Percentiles rank a stretch among this genome's conserved stretches.
Evolutionary conservation across 1,140 invertebrate genomes (phyloP).

Genomic region (Muscidifurax raptorellus): DNA sequence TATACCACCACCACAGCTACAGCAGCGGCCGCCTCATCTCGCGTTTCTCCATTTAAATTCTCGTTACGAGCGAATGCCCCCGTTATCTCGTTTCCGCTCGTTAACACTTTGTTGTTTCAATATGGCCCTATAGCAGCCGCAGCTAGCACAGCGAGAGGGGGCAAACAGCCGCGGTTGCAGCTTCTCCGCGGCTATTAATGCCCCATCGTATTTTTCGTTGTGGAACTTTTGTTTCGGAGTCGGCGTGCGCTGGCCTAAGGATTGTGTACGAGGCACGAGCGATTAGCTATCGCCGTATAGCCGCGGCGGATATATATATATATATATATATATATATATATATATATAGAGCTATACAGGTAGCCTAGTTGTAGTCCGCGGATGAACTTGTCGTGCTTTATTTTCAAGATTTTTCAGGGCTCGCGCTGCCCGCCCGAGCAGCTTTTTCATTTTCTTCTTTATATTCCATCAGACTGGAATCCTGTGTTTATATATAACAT

Average conservation of each 20-base stretch:
- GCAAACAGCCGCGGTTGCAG: background rate
- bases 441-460: background rate
- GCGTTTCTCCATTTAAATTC: slow-evolving; percentile 51
- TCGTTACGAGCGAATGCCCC: slow-evolving; percentile 47
- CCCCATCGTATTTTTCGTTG: slow-evolving; percentile 24
- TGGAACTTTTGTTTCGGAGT: slow-evolving; percentile 15
- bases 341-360: no score
- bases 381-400: background rate
- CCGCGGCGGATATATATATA: no score
- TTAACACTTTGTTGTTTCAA: slow-evolving; percentile 56
- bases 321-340: no score
- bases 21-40: background rate
- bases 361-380: no score
- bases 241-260: background rate
- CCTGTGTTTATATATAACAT: no score
- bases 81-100: slow-evolving; percentile 54
- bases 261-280: background rate
- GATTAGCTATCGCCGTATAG: background rate
- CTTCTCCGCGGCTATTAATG: slow-evolving; percentile 17
- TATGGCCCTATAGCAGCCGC: slow-evolving; percentile 32
- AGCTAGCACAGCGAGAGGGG: background rate
- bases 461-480: background rate
- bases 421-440: background rate
- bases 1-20: background rate
- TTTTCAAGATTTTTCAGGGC: background rate